Percentiles rank a stretch among this genome's conserved stretches.
Conservation (phyloP, 2,888 invertebrate genomes). For the Athripsodes cinereus region DNA sequence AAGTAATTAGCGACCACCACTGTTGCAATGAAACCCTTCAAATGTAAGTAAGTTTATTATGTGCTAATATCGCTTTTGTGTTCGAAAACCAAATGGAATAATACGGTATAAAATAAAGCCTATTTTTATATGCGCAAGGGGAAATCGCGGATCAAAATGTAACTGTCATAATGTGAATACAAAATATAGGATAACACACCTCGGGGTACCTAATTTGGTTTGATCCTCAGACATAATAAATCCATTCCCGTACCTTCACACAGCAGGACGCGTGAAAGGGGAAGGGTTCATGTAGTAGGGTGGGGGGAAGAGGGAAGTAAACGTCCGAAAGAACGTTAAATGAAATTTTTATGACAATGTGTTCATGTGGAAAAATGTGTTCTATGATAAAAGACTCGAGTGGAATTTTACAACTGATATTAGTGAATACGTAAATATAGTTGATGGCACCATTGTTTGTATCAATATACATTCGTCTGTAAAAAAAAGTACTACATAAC, state of each 20-base stretch:
- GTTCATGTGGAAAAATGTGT: not conserved
- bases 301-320: not conserved
- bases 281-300: not conserved
- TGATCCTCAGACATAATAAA: constrained; percentile 18
- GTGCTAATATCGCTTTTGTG: not conserved
- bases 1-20: too few relatives aligned
- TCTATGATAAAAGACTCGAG: not conserved
- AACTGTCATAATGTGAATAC: constrained; percentile 8
- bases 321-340: constrained; percentile 4
- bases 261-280: not conserved
- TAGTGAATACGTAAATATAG: too few relatives aligned
- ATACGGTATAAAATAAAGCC: not conserved
- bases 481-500: too few relatives aligned
- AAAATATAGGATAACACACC: constrained; percentile 10
- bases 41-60: not conserved
- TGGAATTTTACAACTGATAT: not conserved
- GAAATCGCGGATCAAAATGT: constrained; percentile 9
- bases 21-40: too few relatives aligned
- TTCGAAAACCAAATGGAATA: not conserved
- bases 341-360: constrained; percentile 1
- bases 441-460: too few relatives aligned
- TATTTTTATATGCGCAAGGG: not conserved
- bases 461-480: too few relatives aligned
- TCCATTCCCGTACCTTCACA: constrained; percentile 10
- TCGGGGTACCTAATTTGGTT: constrained; percentile 14